These are phyloP conservation scores for Adelges cooleyi DNA, from an alignment of 1,140 invertebrate genomes.

Conservation along the genomic window DNA sequence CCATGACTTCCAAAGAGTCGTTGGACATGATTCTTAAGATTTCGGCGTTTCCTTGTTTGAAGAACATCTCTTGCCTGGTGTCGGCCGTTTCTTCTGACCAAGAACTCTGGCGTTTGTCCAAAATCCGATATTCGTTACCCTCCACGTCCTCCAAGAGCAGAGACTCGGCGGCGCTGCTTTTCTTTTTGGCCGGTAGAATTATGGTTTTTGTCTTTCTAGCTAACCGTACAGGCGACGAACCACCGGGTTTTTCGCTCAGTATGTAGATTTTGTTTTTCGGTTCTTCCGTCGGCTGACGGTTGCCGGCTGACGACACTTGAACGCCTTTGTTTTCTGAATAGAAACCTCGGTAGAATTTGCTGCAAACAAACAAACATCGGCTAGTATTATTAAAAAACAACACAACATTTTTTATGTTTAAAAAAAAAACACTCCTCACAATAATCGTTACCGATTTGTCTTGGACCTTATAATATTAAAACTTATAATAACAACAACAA, in stretches of 20 bases:
- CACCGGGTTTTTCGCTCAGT: not conserved
- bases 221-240: not conserved
- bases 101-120: slow-evolving; percentile 1
- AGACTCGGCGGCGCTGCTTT: not conserved
- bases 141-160: slow-evolving; percentile 12
- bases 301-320: not conserved
- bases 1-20: slow-evolving; percentile 29
- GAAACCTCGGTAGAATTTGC: not conserved
- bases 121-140: slow-evolving; percentile 10
- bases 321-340: not conserved
- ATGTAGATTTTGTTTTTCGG: not conserved
- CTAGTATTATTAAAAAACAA: too few species aligned
- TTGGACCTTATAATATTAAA: too few species aligned
- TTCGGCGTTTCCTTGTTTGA: slow-evolving; percentile 50
- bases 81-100: slow-evolving; percentile 34
- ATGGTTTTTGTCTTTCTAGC: not conserved
- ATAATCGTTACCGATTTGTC: slow-evolving; percentile 18
- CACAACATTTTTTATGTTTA: too few species aligned
- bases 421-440: too few species aligned
- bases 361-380: not conserved
- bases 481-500: too few species aligned
- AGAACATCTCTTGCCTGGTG: slow-evolving; percentile 51
- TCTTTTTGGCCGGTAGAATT: not conserved
- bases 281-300: not conserved
- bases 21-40: slow-evolving; percentile 10